Evolutionary conservation across 2,797 vertebrate species (phyloP), one percentile per base, ranked within the genome.

Genomic region (Sylvilagus floridanus): DNA sequence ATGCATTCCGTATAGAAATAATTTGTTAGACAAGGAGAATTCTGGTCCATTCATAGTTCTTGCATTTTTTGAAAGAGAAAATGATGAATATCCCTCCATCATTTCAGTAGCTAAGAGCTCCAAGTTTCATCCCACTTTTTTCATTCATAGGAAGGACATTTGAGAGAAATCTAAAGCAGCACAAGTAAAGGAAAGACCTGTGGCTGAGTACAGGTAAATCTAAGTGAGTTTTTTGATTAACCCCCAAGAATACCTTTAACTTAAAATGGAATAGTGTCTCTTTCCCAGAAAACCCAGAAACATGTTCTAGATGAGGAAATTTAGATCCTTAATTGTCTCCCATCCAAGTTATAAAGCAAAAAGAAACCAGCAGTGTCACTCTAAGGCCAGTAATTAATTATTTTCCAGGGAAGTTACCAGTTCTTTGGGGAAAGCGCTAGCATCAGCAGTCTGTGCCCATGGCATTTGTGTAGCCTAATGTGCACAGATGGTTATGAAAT

Each of bases 101-200:
- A 57, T 62, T 79, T 89, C 32, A 78, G 26, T 77, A 94, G 87
- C 84, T 73, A 90, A 83, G 21, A 91, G 24, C 28, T 65, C 69
- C 93, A 75, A 17, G 12, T 91, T 79, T 94, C 37, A 42, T 68
- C 54, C 77, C 10, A 63, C 22, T 63, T 37, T 66, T 73, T 84
- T 86, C n/a, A 65, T 47, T 90, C 75, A 26, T 37, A 86, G 17
- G 21, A 84, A 17, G 57, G 57, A 84, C 47, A 81, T 12, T 90
- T 71, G 14, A 88, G 73, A 92, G 83, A 92, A 95, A 54, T 26
- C 19, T 91, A 78, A 97, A 95, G 90, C 26, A 68, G 7, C 24
- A 50, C 76, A 54, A 81, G 4, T 81, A 82, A 90, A 86, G 54
- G 32, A 89, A 82, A 68, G 77, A 81, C 11, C 75, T 88, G 66